phyloP scores from a whole-genome alignment of 2,797 vertebrate genomes.

The Scyliorhinus canicula region DNA sequence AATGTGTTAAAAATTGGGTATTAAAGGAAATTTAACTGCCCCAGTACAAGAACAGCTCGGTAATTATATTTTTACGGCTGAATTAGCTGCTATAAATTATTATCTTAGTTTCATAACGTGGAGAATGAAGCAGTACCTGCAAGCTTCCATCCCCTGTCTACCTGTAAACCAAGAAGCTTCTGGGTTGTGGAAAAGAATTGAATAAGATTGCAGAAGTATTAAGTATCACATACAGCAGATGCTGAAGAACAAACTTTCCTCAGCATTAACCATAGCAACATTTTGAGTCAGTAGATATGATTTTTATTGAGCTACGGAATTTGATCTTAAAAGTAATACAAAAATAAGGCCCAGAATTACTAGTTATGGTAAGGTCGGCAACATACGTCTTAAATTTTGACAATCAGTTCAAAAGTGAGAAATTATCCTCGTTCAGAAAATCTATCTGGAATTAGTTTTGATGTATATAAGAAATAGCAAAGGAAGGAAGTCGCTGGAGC shows the following conservation, averaged over 20 bases:
- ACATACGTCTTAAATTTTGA: background rate
- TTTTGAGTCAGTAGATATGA: background rate
- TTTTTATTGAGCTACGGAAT: background rate
- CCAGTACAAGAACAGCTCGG: background rate
- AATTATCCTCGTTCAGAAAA: no score
- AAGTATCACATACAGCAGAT: background rate
- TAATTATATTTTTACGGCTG: background rate
- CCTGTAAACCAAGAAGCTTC: no score
- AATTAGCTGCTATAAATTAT: background rate
- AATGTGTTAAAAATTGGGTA: background rate
- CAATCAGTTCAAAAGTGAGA: no score
- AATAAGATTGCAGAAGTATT: background rate
- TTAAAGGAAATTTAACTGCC: background rate
- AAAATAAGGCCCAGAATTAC: background rate
- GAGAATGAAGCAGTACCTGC: background rate
- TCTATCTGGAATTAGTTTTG: no score
- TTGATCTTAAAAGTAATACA: background rate
- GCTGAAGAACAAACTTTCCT: background rate
- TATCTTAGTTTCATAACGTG: background rate
- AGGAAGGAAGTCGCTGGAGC: no score
- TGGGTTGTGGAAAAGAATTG: background rate
- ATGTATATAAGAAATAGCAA: no score
- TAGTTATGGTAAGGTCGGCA: background rate
- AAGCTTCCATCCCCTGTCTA: background rate
- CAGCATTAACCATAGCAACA: no score